Conservation (phyloP, 2,797 vertebrate species). For the Chaetodon trifasciatus region DNA sequence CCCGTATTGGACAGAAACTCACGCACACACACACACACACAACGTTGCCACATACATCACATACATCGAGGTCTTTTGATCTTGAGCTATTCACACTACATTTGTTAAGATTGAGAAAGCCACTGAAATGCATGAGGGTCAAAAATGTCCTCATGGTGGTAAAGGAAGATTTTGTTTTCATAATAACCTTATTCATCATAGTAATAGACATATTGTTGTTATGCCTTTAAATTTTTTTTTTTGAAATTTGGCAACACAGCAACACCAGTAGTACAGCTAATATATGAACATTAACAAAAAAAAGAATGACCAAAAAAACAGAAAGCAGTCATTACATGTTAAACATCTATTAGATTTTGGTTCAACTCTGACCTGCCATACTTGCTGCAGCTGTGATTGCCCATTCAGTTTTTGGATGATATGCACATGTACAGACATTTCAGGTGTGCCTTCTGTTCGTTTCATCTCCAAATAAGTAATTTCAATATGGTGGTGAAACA, state of each 20-base stretch:
- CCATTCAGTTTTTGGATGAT: background rate
- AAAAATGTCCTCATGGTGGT: background rate
- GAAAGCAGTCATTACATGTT: too few species aligned
- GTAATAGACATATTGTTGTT: background rate
- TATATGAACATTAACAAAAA: too few species aligned
- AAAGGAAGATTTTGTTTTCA: too few species aligned
- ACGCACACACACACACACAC: constrained; percentile 11
- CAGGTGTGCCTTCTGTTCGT: background rate
- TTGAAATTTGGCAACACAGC: too few species aligned
- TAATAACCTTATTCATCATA: background rate
- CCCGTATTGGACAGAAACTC: constrained; percentile 43
- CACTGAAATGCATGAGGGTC: background rate
- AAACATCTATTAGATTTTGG: background rate
- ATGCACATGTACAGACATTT: background rate
- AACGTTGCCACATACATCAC: background rate
- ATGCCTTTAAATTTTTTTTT: background rate
- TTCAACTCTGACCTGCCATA: background rate
- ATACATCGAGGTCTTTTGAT: constrained; percentile 32
- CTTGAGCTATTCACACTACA: constrained; percentile 30
- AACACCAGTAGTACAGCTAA: too few species aligned
- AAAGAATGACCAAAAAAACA: too few species aligned
- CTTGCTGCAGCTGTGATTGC: background rate
- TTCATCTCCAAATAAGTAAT: constrained; percentile 1
- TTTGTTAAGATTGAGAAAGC: constrained; percentile 17
- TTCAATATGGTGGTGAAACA: background rate